Conservation (phyloP, 2,797 vertebrate genomes). For the Hemitrygon akajei region DNA sequence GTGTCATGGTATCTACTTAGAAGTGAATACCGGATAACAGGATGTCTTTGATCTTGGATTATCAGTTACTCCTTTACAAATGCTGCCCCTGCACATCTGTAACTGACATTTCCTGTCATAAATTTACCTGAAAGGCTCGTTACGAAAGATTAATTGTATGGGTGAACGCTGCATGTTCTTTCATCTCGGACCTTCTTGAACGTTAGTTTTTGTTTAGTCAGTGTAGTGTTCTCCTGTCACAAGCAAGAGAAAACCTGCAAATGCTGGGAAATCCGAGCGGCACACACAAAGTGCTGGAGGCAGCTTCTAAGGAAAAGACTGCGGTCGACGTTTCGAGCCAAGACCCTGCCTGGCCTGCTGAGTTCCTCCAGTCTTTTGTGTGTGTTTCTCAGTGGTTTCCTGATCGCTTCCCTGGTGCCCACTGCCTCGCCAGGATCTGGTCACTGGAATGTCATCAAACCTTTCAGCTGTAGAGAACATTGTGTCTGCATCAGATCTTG, state of each 20-base stretch:
- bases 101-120: not conserved
- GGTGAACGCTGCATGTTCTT: not conserved
- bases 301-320: no score
- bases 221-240: not conserved
- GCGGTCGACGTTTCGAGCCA: no score
- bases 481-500: not conserved
- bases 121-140: not conserved
- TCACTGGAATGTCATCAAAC: no score
- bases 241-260: no score
- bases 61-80: not conserved
- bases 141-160: not conserved
- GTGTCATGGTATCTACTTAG: not conserved
- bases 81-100: not conserved
- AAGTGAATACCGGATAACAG: not conserved
- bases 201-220: not conserved
- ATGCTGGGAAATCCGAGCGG: no score
- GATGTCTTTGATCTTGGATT: not conserved
- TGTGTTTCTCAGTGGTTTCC: not conserved
- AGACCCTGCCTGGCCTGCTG: no score
- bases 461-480: not conserved
- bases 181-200: not conserved
- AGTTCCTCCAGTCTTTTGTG: no score
- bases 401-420: not conserved
- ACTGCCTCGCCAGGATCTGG: not conserved
- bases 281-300: no score